Conservation (phyloP, 2,888 invertebrate species). For the Phyto melanocephala region DNA sequence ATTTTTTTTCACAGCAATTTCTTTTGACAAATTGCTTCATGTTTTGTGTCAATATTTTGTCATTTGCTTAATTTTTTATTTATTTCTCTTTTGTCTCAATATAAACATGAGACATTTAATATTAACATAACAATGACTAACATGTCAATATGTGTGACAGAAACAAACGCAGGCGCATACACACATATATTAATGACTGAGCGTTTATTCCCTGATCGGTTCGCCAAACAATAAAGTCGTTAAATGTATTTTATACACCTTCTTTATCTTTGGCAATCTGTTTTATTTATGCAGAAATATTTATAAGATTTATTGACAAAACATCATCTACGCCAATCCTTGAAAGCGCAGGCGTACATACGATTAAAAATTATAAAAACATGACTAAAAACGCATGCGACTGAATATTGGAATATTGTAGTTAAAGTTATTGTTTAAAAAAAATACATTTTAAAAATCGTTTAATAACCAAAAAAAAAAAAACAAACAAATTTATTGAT, state of each 20-base stretch:
- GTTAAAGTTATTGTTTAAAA: constrained; percentile 24
- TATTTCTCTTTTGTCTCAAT: background rate
- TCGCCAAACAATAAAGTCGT: constrained; percentile 58
- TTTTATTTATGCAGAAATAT: constrained; percentile 53
- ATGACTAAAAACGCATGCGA: background rate
- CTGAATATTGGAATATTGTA: constrained; percentile 15
- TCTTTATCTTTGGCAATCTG: constrained; percentile 50
- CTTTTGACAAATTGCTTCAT: constrained; percentile 59
- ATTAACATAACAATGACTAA: constrained; percentile 60
- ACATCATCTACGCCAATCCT: constrained; percentile 60
- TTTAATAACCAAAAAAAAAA: background rate
- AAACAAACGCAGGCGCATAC: constrained; percentile 3
- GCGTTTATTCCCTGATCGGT: constrained; percentile 1
- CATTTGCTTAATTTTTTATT: constrained; percentile 15
- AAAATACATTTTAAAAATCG: background rate
- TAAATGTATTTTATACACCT: constrained; percentile 57
- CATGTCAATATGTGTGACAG: constrained; percentile 63
- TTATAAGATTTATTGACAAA: constrained; percentile 60
- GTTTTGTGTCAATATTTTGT: constrained; percentile 59
- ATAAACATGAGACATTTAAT: constrained; percentile 27
- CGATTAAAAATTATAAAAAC: constrained; percentile 43
- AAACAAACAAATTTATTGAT: constrained; percentile 53
- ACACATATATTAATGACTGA: background rate
- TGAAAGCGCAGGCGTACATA: constrained; percentile 64
- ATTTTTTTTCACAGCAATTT: background rate